Percentiles rank a stretch among this genome's conserved stretches.
Evolutionary conservation across 2,888 invertebrate genomes (phyloP).

Genomic region (Embidobia sp.): DNA sequence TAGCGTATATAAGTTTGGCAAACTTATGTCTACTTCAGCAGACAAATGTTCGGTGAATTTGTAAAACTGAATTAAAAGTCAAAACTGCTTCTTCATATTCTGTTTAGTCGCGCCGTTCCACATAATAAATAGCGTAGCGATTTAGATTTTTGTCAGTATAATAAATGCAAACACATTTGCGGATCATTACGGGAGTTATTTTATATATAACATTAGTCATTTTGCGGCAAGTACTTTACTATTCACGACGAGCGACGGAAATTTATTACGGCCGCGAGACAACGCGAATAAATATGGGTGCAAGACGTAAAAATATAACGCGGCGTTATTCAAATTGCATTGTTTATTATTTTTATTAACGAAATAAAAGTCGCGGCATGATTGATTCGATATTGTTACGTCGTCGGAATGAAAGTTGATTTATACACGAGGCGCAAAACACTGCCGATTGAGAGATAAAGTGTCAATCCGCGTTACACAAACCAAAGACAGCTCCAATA

Average conservation of each 20-base stretch:
- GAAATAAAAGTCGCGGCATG: conserved; percentile 43
- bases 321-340: conserved; percentile 41
- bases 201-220: conserved; percentile 42
- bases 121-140: no score
- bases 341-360: conserved; percentile 47
- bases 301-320: conserved; percentile 36
- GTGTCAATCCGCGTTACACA: conserved; percentile 36
- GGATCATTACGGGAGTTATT: no score
- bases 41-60: no score
- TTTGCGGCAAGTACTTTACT: conserved; percentile 41
- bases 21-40: no score
- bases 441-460: conserved; percentile 52
- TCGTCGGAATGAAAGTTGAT: conserved; percentile 54
- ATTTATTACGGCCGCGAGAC: conserved; percentile 43
- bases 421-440: conserved; percentile 39
- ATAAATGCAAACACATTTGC: no score
- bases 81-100: no score
- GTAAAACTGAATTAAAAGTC: no score
- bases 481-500: conserved; percentile 21
- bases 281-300: conserved; percentile 43
- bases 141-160: no score
- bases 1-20: no score
- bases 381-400: conserved; percentile 57
- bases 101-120: no score
- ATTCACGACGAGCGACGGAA: conserved; percentile 32